These are phyloP conservation scores for Centropus unirufus DNA, from an alignment of 2,113 vertebrate genomes.

Conservation along the genomic window DNA sequence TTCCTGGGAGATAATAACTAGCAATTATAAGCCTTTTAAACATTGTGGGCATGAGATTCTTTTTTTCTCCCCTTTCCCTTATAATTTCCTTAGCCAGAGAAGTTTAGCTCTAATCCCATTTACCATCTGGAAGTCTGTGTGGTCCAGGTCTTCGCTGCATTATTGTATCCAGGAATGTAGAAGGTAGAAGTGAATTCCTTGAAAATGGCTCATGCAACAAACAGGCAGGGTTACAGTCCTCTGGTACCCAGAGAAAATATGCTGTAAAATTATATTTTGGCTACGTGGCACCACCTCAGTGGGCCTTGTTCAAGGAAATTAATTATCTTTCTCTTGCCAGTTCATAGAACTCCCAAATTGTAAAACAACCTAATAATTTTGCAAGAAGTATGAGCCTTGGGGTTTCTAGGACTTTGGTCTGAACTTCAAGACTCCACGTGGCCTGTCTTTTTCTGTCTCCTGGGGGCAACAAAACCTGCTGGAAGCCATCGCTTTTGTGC, in stretches of 20 bases:
- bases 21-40: conserved; percentile 16
- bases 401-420: not conserved
- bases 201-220: not conserved
- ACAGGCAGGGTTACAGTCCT: not conserved
- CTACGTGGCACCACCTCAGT: not conserved
- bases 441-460: not conserved
- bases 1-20: not conserved
- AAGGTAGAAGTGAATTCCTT: conserved; percentile 1
- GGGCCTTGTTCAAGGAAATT: not conserved
- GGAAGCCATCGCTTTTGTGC: not conserved
- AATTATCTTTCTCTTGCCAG: not conserved
- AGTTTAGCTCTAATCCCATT: conserved; percentile 17
- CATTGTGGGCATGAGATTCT: not conserved
- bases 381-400: not conserved
- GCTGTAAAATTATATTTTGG: not conserved
- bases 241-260: not conserved
- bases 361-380: not conserved
- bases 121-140: conserved; percentile 64
- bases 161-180: not conserved
- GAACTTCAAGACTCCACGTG: not conserved
- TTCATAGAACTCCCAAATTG: not conserved
- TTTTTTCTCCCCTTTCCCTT: not conserved
- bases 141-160: conserved; percentile 13
- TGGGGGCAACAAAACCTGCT: not conserved
- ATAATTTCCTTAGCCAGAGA: conserved; percentile 66